Conservation (phyloP, 2,113 vertebrate genomes). For the Eulemur macaco region DNA sequence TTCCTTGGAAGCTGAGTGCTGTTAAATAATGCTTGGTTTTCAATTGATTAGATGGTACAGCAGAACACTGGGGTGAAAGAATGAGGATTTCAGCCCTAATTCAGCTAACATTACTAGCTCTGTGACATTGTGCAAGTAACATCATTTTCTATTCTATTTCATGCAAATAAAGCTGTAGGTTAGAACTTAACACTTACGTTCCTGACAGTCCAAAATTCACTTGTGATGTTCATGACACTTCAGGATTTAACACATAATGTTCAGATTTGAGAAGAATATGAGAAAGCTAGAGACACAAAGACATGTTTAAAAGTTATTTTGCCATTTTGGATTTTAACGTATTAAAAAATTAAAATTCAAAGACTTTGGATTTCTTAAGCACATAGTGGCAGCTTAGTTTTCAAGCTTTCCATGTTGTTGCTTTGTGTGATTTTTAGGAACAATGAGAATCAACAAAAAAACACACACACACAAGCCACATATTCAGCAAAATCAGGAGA, state of each 20-base stretch:
- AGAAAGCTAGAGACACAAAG: conserved; percentile 10
- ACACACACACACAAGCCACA: not conserved
- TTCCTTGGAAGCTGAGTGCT: conserved; percentile 11
- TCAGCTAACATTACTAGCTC: not conserved
- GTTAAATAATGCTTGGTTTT: conserved; percentile 44
- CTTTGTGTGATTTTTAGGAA: conserved; percentile 34
- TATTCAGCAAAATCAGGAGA: conserved; percentile 55
- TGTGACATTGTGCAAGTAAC: not conserved
- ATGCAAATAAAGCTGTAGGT: not conserved
- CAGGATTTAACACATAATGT: not conserved
- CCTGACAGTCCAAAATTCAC: not conserved
- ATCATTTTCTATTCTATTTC: not conserved
- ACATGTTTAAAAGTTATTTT: conserved; percentile 17
- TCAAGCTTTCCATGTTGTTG: not conserved
- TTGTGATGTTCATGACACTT: conserved; percentile 12
- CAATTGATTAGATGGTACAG: not conserved
- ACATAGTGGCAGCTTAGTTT: conserved; percentile 23
- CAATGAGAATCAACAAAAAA: conserved; percentile 38
- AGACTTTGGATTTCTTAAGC: conserved; percentile 33
- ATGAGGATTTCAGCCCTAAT: not conserved
- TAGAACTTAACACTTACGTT: not conserved
- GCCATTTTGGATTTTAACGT: conserved; percentile 48
- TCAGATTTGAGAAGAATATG: not conserved
- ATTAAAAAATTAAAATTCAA: not conserved
- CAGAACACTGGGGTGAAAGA: not conserved